Base-by-base conservation (phyloP, 2,113 vertebrate genomes). In the Corvus hawaiiensis region DNA sequence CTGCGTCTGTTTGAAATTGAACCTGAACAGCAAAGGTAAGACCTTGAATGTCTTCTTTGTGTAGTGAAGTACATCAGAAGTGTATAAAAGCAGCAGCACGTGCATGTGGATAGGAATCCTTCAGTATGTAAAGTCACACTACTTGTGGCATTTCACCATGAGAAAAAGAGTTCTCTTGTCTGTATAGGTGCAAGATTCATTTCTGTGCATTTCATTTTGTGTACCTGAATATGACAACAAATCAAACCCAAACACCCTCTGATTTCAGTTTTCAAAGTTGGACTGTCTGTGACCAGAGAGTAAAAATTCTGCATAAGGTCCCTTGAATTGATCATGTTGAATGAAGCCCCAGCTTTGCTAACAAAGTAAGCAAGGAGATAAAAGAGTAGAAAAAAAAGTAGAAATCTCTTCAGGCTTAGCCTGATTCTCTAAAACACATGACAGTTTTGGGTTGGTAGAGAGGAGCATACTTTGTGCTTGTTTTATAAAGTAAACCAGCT, bases 1-100 rank as follows among this genome's bases (percentile, higher is more conserved):
- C 91, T 98, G 97, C 97, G 72, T 14, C 97, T 99, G n/a, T 99
- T 99, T 76, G 97, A 98, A 52, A 98, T 99, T 28, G 98, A 98
- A 28, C 98, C 98, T 0, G 98, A 99, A 59, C 98, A 99, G 54
- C 99, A 99, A 80, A 99, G 96, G 99, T 99, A 49, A 49, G 63
- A 19, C 2, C 20, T 56, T 7, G 26, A 39, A 6, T 11, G 7
- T 5, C 39, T 58, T 18, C 20, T 46, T 11, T 41, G 12, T 16
- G 6, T 16, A 22, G 14, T 10, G 11, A 55, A 33, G 10, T 14
- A 1, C 16, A 10, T 51, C 16, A 23, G 1, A 39, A 46, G 10
- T 9, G 0, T 3, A 27, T 21, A 12, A n/a, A 16, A 84, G 28
- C 43, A 84, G 80, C 27, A 67, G 61, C 39, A 28, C 0, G 0